Evolutionary conservation across 1,140 invertebrate genomes (phyloP), one percentile per base, ranked within the genome.

Genomic region (Formica exsecta): DNA sequence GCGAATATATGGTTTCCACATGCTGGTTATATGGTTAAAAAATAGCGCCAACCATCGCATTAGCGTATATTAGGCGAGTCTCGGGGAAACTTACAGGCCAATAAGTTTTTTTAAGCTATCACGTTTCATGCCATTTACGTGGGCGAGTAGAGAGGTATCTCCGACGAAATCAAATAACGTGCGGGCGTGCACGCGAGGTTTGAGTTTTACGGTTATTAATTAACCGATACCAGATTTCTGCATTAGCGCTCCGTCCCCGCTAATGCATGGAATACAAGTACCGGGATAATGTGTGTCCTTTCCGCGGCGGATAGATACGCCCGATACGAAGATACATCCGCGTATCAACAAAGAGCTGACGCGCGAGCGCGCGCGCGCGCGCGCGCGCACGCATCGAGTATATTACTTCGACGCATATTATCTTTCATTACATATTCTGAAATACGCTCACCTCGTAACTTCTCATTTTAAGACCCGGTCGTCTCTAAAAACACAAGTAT

Each of bases 151-250:
- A 65, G 29, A 62, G 54, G 61, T 90, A 88, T 91, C 89, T 90
- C 79, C 84, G 79, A 89, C 85, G 73, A 92, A 88, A 91, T 92
- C 91, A 91, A 91, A 91, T 91, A 91, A 86, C 77, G 83, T 65
- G 89, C 86, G 77, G 65, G 86, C 86, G 87, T 77, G 79, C 76
- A 64, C 79, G 86, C 79, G 85, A 88, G 91, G 89, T 91, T 92
- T 90, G 91, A 92, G 92, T 93, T 93, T 93, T 92, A 93, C 92
- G 92, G 92, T 93, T 93, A 93, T 93, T 93, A 93, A 93, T 93
- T 93, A 93, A 91, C 90, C 90, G 92, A 92, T 93, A 93, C 92
- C 87, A 93, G 92, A 92, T 92, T 93, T 93, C 92, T 92, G 92
- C 92, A 93, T 93, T 93, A 93, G 91, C 92, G 92, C 90, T 91